Conservation (phyloP, 2,888 invertebrate species). For the Leptogaster cylindrica region DNA sequence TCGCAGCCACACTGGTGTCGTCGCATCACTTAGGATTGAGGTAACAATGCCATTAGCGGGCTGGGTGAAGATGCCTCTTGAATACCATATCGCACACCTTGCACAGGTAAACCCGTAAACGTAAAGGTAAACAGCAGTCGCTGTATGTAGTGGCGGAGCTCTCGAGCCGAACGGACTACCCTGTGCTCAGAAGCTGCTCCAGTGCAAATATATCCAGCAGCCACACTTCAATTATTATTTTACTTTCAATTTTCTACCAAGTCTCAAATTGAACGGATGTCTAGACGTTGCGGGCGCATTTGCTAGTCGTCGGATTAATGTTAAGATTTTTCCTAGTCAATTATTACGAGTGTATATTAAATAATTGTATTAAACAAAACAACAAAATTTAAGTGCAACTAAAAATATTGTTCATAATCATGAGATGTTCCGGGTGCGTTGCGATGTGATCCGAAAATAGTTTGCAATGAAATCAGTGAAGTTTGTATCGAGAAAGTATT, state of each 20-base stretch:
- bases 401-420: no score
- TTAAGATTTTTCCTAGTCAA: background rate
- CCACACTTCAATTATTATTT: constrained; percentile 23
- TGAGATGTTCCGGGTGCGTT: no score
- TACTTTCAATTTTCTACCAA: constrained; percentile 43
- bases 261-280: constrained; percentile 40
- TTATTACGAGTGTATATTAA: no score
- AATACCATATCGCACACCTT: constrained; percentile 38
- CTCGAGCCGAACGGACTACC: no score
- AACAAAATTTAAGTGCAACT: no score
- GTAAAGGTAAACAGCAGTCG: constrained; percentile 2
- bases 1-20: constrained; percentile 9
- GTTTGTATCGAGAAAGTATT: background rate
- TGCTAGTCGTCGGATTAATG: constrained; percentile 14
- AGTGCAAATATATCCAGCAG: constrained; percentile 16
- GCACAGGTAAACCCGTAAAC: constrained; percentile 7
- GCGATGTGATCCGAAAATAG: no score
- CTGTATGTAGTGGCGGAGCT: background rate
- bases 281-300: constrained; percentile 23
- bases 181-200: constrained; percentile 15
- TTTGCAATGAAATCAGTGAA: background rate
- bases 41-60: constrained; percentile 27
- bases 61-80: background rate
- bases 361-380: no score
- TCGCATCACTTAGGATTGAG: constrained; percentile 16